phyloP scores from a whole-genome alignment of 2,797 vertebrate species.

The Tenualosa ilisha region DNA sequence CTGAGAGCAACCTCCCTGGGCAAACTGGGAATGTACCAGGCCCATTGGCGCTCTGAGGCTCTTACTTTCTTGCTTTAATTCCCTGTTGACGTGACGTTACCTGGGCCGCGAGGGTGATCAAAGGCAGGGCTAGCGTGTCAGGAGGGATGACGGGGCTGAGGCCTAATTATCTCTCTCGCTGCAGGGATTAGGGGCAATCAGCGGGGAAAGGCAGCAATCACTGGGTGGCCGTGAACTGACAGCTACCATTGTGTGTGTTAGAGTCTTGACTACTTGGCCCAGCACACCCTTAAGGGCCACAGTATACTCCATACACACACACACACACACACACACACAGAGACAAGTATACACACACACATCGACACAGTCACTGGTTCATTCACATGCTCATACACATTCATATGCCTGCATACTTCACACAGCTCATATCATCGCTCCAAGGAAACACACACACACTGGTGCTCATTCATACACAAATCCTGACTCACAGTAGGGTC shows the following conservation, averaged over 20 bases:
- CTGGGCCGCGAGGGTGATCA: conserved; percentile 59
- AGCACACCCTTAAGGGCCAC: conserved; percentile 38
- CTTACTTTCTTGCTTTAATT: conserved; percentile 48
- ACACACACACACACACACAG: conserved; percentile 18
- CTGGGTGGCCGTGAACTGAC: conserved; percentile 49
- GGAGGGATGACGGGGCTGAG: conserved; percentile 55
- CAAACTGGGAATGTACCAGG: not conserved
- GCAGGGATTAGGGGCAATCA: conserved; percentile 63
- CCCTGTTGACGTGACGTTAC: conserved; percentile 59
- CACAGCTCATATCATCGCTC: not conserved
- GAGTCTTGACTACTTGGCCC: conserved; percentile 47
- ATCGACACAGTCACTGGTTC: not conserved
- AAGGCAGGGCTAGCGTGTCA: conserved; percentile 46
- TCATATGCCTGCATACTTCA: not conserved
- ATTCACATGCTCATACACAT: not conserved
- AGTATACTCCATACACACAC: conserved; percentile 12
- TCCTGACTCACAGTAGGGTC: not conserved
- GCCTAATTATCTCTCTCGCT: conserved; percentile 67
- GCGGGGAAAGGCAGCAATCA: conserved; percentile 50
- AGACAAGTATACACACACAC: not conserved
- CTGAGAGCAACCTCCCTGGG: not conserved
- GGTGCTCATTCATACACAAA: not conserved
- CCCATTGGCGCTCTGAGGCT: conserved; percentile 50
- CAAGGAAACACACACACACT: not conserved
- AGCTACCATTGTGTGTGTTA: conserved; percentile 42